Percentiles rank a stretch among this genome's conserved stretches.
Conservation (phyloP, 2,888 invertebrate genomes). For the Diloba caeruleocephala region DNA sequence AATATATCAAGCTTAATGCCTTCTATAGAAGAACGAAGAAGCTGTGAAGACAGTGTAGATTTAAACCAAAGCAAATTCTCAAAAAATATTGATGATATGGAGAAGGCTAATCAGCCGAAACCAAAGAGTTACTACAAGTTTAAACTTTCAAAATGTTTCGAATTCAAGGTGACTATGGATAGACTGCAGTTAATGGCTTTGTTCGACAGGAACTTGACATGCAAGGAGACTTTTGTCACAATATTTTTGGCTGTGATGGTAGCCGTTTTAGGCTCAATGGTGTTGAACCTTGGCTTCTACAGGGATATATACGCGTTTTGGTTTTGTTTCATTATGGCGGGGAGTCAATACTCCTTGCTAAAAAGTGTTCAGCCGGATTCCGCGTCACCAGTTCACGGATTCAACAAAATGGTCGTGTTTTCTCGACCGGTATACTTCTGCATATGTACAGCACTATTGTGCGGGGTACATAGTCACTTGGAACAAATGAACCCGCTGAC, state of each 20-base stretch:
- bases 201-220: conserved; percentile 96
- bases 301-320: conserved; percentile 97
- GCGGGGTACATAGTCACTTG: conserved; percentile 80
- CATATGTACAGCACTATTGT: conserved; percentile 91
- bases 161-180: conserved; percentile 96
- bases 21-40: too few relatives aligned
- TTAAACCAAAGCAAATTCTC: conserved; percentile 87
- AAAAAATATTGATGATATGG: conserved; percentile 88
- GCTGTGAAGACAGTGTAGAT: conserved; percentile 89
- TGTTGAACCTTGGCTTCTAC: conserved; percentile 95
- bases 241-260: conserved; percentile 95
- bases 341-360: conserved; percentile 98
- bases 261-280: conserved; percentile 94
- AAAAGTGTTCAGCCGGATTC: conserved; percentile 99
- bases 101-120: conserved; percentile 87
- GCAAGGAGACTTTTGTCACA: conserved; percentile 94
- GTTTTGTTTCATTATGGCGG: conserved; percentile 99
- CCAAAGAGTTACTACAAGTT: conserved; percentile 93
- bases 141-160: conserved; percentile 90
- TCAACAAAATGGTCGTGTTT: conserved; percentile 97
- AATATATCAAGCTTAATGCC: conserved; percentile 84
- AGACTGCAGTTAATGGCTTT: conserved; percentile 96
- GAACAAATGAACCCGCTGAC: conserved; percentile 62
- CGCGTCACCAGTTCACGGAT: conserved; percentile 99
- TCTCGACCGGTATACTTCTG: conserved; percentile 98